A percentile compares a stretch with the other conserved stretches of the same genome.
Evolutionary conservation across 1,140 invertebrate species (phyloP).

Genomic region (Neodiprion virginianus): DNA sequence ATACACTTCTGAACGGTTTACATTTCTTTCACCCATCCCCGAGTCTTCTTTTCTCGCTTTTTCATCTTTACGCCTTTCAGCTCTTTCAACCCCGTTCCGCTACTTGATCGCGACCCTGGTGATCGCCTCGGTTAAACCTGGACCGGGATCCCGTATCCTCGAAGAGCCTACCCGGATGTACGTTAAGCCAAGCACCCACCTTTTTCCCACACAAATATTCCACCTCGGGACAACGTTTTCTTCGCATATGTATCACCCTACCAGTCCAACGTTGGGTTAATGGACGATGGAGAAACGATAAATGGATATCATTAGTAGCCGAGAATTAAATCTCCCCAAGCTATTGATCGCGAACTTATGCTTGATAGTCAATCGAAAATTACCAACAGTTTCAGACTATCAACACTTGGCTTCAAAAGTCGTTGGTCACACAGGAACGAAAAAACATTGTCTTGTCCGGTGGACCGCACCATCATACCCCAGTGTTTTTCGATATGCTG

Average conservation of each 20-base stretch:
- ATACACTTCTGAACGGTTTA: slow-evolving; percentile 19
- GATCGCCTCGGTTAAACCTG: neutral
- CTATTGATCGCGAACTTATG: no score
- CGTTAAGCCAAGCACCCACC: slow-evolving; percentile 37
- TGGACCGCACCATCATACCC: no score
- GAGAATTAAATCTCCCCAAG: no score
- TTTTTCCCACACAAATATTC: slow-evolving; percentile 48
- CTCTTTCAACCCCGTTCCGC: slow-evolving; percentile 24
- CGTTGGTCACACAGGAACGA: no score
- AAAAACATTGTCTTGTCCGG: no score
- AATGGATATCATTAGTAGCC: no score
- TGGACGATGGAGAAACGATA: no score
- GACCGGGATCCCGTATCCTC: slow-evolving; percentile 17
- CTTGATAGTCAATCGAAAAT: no score
- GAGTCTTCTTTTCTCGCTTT: slow-evolving; percentile 36
- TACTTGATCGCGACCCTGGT: neutral
- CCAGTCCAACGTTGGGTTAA: neutral
- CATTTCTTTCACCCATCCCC: neutral
- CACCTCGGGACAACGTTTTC: slow-evolving; percentile 21
- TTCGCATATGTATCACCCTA: slow-evolving; percentile 37
- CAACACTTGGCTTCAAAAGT: no score
- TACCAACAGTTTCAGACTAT: no score
- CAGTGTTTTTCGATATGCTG: no score
- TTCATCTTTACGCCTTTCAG: slow-evolving; percentile 37
- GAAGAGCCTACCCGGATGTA: slow-evolving; percentile 10